A percentile compares a stretch with the other conserved stretches of the same genome.
These are phyloP conservation scores for Rachycentron canadum DNA, from an alignment of 2,797 vertebrate species.

Conservation along the genomic window DNA sequence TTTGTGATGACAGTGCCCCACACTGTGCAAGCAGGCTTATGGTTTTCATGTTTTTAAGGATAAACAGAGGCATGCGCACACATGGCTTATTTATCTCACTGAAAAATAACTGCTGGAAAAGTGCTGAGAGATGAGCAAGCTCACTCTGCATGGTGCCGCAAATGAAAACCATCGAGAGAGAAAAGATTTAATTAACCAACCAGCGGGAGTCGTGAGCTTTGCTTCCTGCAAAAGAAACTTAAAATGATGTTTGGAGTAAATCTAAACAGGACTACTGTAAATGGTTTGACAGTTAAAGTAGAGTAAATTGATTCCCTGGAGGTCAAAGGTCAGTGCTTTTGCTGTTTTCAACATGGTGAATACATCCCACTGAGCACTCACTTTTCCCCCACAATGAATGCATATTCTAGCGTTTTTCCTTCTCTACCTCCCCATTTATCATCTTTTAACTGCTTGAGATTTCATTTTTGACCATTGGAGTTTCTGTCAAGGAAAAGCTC, in stretches of 20 bases:
- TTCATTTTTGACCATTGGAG: too few species aligned
- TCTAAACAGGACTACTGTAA: slow-evolving; percentile 2
- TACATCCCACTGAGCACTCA: not conserved
- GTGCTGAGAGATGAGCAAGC: not conserved
- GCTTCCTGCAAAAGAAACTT: slow-evolving; percentile 3
- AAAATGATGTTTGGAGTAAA: not conserved
- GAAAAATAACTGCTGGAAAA: slow-evolving; percentile 4
- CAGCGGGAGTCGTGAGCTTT: slow-evolving; percentile 6
- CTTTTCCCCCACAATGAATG: not conserved
- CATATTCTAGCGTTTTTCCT: not conserved
- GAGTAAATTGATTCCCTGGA: not conserved
- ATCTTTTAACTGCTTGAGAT: too few species aligned
- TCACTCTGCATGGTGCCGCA: slow-evolving; percentile 14
- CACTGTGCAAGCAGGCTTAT: not conserved
- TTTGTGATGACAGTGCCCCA: slow-evolving; percentile 1
- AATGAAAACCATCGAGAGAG: slow-evolving; percentile 23
- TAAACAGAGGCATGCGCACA: not conserved
- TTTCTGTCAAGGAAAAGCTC: too few species aligned
- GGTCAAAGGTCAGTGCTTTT: slow-evolving; percentile 17
- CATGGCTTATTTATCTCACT: not conserved
- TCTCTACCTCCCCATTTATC: not conserved
- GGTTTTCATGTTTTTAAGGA: not conserved
- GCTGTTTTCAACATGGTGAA: not conserved
- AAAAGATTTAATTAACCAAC: not conserved
- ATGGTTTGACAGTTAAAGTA: not conserved